Base-by-base conservation (phyloP, 2,113 vertebrate species). In the Cyprinodon brontotheroides region DNA sequence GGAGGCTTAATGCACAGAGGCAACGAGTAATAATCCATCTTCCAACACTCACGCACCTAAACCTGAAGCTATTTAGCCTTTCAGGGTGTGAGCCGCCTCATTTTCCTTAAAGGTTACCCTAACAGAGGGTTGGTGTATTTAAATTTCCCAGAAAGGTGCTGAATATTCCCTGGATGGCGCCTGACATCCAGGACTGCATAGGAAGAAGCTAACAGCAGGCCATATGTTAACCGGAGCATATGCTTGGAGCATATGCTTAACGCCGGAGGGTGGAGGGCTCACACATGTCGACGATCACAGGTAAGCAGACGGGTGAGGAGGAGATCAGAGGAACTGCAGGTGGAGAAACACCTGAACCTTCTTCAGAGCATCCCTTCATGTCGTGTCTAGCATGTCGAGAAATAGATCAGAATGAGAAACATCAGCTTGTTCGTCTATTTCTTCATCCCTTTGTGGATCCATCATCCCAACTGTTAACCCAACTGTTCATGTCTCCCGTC, bases 1-100 rank as follows among this genome's bases (percentile, higher is more conserved):
- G 91, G 90, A 92, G 91, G 92, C 93, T 94, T 92, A 87, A 94
- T 94, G 89, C 93, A 95, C 92, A 93, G 94, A 95, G 91, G 93
- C 94, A 93, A 94, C 75, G 84, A 82, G 72, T 87, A 77, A 89
- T 85, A 87, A 95, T 88, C 89, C 90, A 78, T 80, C 78, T 68
- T 65, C 71, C 48, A 70, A 84, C 86, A 72, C 78, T 79, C 84
- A 43, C 65, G 68, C 2, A 6, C 64, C 60, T 61, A 47, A 22
- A 68, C 61, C 14, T 10, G 77, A 11, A 66, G 71, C 63, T 9
- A 41, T 73, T 85, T 76, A 76, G 75, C 79, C 75, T 75, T 1
- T 12, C n/a, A n/a, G 70, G 74, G 79, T 45, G 63, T 85, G 84
- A 89, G 79, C 87, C 83, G 67, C 63, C 40, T 65, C 4, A 65